Conservation (phyloP, 2,888 invertebrate genomes). For the Epicampocera succincta region DNA sequence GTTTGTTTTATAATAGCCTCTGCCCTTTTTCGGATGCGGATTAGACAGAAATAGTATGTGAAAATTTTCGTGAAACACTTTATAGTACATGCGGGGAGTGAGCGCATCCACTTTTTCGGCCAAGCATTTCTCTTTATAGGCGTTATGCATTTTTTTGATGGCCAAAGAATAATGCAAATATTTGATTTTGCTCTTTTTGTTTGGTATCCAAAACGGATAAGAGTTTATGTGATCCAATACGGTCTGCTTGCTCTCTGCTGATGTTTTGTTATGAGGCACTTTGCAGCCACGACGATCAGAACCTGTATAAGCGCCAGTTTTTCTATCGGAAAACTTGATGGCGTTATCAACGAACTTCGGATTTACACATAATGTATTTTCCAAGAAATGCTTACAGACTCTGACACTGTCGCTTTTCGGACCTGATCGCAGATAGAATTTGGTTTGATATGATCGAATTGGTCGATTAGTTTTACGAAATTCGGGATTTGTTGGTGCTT, state of each 20-base stretch:
- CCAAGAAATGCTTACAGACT: conserved; percentile 71
- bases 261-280: conserved; percentile 58
- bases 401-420: conserved; percentile 69
- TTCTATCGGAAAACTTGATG: conserved; percentile 68
- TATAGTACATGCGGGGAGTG: conserved; percentile 60
- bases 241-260: conserved; percentile 52
- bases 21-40: conserved; percentile 28
- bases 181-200: conserved; percentile 67
- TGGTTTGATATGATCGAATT: conserved; percentile 69
- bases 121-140: conserved; percentile 67
- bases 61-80: conserved; percentile 68
- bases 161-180: conserved; percentile 68
- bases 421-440: conserved; percentile 69
- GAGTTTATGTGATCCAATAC: conserved; percentile 66
- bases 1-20: conserved; percentile 53
- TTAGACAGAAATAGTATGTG: conserved; percentile 62
- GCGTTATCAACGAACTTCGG: conserved; percentile 69
- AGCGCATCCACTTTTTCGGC: conserved; percentile 47
- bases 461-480: conserved; percentile 71
- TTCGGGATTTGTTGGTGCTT: conserved; percentile 63
- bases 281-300: conserved; percentile 66
- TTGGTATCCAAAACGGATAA: conserved; percentile 70
- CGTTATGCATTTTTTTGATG: conserved; percentile 63
- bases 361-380: conserved; percentile 68
- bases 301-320: conserved; percentile 70